These are phyloP conservation scores for Drosophila anceps DNA, from an alignment of 2,888 invertebrate species.

Conservation along the genomic window DNA sequence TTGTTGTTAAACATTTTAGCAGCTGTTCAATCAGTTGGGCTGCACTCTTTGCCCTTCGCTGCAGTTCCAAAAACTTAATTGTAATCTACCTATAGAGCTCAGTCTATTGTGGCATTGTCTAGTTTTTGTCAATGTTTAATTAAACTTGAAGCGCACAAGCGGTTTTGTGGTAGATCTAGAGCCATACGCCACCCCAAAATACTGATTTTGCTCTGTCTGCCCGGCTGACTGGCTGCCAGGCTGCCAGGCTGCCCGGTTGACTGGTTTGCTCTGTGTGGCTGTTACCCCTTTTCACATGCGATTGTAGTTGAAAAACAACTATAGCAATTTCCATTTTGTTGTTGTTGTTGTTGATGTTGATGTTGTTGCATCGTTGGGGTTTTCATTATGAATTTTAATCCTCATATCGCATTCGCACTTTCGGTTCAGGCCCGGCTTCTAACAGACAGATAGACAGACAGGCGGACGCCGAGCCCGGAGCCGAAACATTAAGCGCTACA, in stretches of 20 bases:
- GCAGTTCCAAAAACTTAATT: conserved; percentile 32
- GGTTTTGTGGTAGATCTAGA: conserved; percentile 64
- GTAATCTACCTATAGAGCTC: conserved; percentile 37
- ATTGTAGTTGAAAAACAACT: conserved; percentile 51
- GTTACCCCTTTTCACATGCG: conserved; percentile 35
- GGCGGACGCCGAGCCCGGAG: conserved; percentile 23
- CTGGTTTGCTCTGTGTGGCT: conserved; percentile 4
- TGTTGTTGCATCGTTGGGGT: conserved; percentile 42
- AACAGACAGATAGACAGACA: conserved; percentile 15
- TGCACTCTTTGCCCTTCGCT: background rate
- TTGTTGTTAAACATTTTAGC: conserved; percentile 11
- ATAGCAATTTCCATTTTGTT: conserved; percentile 48
- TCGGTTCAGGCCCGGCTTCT: conserved; percentile 49
- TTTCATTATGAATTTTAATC: conserved; percentile 81
- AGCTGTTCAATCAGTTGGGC: conserved; percentile 26
- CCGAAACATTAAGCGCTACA: conserved; percentile 74
- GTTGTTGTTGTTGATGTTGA: conserved; percentile 24
- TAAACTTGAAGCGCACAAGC: conserved; percentile 76
- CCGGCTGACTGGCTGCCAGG: background rate
- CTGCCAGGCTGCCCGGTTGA: background rate
- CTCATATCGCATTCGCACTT: conserved; percentile 81
- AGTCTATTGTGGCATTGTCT: conserved; percentile 48
- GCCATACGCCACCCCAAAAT: conserved; percentile 18
- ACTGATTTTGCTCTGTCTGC: background rate
- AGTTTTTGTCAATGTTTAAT: conserved; percentile 77